A percentile compares a stretch with the other conserved stretches of the same genome.
phyloP scores from a whole-genome alignment of 2,888 invertebrate species.

The Corbicula japonica region DNA sequence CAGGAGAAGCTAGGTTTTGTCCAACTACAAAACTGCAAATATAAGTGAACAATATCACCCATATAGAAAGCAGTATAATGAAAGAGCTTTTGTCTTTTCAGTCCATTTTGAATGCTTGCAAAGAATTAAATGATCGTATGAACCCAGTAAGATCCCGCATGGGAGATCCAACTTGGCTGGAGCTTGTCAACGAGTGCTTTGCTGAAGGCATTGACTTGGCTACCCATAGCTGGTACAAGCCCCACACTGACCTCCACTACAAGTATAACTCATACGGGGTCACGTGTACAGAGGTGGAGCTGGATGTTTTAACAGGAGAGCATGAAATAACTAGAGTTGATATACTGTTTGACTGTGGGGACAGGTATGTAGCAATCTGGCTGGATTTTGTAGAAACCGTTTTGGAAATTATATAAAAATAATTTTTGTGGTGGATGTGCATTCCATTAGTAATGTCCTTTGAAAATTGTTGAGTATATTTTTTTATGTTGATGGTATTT shows the following conservation, averaged over 20 bases:
- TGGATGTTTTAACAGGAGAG: conserved; percentile 93
- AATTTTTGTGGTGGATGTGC: too few relatives aligned
- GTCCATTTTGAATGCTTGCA: conserved; percentile 84
- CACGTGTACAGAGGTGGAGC: conserved; percentile 90
- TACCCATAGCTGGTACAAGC: conserved; percentile 47
- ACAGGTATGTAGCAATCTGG: conserved; percentile 80
- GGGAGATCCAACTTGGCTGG: conserved; percentile 82
- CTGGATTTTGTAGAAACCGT: too few relatives aligned
- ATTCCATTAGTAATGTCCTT: too few relatives aligned
- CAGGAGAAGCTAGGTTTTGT: too few relatives aligned
- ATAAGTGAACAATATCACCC: too few relatives aligned
- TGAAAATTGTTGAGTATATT: too few relatives aligned
- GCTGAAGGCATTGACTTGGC: conserved; percentile 82
- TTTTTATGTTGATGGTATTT: too few relatives aligned
- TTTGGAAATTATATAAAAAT: too few relatives aligned
- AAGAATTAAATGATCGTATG: conserved; percentile 82
- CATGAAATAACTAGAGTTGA: conserved; percentile 81
- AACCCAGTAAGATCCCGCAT: conserved; percentile 83
- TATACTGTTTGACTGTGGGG: conserved; percentile 83
- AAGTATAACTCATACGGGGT: conserved; percentile 85
- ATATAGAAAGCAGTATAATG: too few relatives aligned
- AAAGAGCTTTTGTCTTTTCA: conserved; percentile 51
- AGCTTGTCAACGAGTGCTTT: conserved; percentile 82
- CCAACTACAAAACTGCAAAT: too few relatives aligned
- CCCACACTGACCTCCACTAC: conserved; percentile 31